These are phyloP conservation scores for Coreoperca whiteheadi DNA, from an alignment of 2,113 vertebrate species.

Conservation along the genomic window DNA sequence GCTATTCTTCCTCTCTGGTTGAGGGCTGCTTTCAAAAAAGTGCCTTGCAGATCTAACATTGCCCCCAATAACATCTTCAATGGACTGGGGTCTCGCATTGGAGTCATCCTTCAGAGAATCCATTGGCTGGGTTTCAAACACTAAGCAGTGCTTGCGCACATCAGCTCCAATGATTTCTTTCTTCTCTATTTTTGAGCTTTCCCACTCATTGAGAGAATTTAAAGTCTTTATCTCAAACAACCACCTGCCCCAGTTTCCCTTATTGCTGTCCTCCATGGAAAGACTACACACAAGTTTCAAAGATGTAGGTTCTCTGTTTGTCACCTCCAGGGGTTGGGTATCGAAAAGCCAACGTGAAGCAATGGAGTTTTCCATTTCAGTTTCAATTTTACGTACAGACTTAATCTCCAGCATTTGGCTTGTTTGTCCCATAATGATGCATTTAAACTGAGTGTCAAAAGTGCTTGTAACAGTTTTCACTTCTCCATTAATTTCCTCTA, in stretches of 20 bases:
- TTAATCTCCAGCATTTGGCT: constrained; percentile 89
- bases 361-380: constrained; percentile 86
- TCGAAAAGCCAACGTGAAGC: constrained; percentile 89
- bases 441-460: constrained; percentile 89
- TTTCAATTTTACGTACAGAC: constrained; percentile 88
- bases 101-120: constrained; percentile 87
- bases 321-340: constrained; percentile 87
- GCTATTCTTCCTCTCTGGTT: constrained; percentile 82
- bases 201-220: constrained; percentile 85
- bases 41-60: constrained; percentile 89
- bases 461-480: constrained; percentile 87
- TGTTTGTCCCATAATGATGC: constrained; percentile 88
- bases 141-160: constrained; percentile 89
- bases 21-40: constrained; percentile 90
- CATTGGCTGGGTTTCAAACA: constrained; percentile 90
- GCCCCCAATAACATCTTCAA: constrained; percentile 88
- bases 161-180: constrained; percentile 87
- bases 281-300: constrained; percentile 87
- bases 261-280: constrained; percentile 87
- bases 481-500: constrained; percentile 88
- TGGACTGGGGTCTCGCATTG: constrained; percentile 68
- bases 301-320: constrained; percentile 81
- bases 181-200: constrained; percentile 79
- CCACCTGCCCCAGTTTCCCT: constrained; percentile 86
- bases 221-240: constrained; percentile 90